A percentile compares a stretch with the other conserved stretches of the same genome.
Evolutionary conservation across 2,888 invertebrate species (phyloP).

Genomic region (Odiellus spinosus): DNA sequence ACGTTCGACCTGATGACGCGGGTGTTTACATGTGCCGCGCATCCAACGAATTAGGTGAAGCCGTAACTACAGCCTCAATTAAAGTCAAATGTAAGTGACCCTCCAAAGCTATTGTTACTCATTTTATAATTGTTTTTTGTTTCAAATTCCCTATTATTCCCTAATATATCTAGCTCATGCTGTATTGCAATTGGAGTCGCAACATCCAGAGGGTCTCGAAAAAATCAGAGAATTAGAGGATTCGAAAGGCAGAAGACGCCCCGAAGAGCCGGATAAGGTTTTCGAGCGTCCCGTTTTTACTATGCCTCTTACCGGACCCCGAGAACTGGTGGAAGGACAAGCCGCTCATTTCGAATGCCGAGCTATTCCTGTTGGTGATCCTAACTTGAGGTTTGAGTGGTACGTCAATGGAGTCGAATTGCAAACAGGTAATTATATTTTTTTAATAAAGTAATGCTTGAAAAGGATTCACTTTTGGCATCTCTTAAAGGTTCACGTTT

Average conservation of each 20-base stretch:
- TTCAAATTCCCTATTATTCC: not conserved
- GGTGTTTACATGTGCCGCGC: constrained; percentile 94
- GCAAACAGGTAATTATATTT: constrained; percentile 49
- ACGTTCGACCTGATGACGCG: constrained; percentile 71
- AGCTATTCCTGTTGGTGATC: constrained; percentile 74
- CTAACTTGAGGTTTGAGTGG: constrained; percentile 75
- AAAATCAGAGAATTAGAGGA: constrained; percentile 49
- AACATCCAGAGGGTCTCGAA: constrained; percentile 79
- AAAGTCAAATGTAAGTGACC: constrained; percentile 24
- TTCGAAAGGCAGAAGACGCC: constrained; percentile 12
- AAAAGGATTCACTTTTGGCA: not conserved
- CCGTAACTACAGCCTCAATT: constrained; percentile 31
- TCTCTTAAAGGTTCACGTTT: constrained; percentile 50
- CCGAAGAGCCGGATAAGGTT: constrained; percentile 57
- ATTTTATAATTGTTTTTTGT: not conserved
- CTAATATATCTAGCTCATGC: not conserved
- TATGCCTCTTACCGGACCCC: constrained; percentile 68
- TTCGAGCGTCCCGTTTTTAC: constrained; percentile 83
- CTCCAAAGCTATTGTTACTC: not conserved
- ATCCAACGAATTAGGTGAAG: constrained; percentile 61
- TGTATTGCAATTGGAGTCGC: constrained; percentile 67
- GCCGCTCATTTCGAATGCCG: constrained; percentile 85
- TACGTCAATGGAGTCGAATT: constrained; percentile 84
- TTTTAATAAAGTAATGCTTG: not conserved
- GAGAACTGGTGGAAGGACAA: constrained; percentile 68